Conservation (phyloP, 35 echinoderm and acorn worm species). For the Apostichopus californicus region DNA sequence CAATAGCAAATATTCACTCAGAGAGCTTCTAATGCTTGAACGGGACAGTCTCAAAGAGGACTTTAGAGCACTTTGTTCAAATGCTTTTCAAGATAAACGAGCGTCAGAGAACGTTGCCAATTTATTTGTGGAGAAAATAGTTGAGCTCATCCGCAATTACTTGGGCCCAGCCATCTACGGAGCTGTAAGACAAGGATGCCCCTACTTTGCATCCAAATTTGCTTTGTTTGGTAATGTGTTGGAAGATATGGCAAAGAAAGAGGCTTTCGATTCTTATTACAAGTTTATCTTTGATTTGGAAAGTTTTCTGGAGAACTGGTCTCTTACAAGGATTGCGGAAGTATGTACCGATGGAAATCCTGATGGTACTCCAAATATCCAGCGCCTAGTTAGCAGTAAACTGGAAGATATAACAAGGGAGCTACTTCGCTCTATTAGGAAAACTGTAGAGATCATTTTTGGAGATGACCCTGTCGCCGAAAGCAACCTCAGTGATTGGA, state of each 20-base stretch:
- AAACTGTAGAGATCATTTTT: too few relatives aligned
- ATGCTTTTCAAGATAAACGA: slow-evolving; percentile 25
- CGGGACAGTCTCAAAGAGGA: too few relatives aligned
- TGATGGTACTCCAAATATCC: too few relatives aligned
- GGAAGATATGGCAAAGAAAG: slow-evolving; percentile 5
- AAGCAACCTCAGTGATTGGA: too few relatives aligned
- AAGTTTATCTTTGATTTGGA: neutral
- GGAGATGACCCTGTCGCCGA: too few relatives aligned
- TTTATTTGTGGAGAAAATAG: neutral
- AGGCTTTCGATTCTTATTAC: neutral
- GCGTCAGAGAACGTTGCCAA: neutral
- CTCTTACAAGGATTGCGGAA: neutral
- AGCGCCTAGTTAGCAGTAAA: too few relatives aligned
- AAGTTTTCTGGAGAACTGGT: neutral
- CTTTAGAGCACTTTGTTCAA: too few relatives aligned
- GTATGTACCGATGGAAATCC: too few relatives aligned
- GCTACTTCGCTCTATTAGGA: too few relatives aligned
- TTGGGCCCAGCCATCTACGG: slow-evolving; percentile 2
- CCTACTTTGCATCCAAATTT: slow-evolving; percentile 32
- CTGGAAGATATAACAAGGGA: too few relatives aligned
- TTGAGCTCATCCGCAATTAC: neutral
- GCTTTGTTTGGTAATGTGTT: slow-evolving; percentile 19
- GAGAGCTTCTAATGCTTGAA: too few relatives aligned
- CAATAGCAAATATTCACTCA: too few relatives aligned
- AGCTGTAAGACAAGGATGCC: neutral